Base-by-base conservation (phyloP, 2,888 invertebrate species). In the Aspidiotus destructor region DNA sequence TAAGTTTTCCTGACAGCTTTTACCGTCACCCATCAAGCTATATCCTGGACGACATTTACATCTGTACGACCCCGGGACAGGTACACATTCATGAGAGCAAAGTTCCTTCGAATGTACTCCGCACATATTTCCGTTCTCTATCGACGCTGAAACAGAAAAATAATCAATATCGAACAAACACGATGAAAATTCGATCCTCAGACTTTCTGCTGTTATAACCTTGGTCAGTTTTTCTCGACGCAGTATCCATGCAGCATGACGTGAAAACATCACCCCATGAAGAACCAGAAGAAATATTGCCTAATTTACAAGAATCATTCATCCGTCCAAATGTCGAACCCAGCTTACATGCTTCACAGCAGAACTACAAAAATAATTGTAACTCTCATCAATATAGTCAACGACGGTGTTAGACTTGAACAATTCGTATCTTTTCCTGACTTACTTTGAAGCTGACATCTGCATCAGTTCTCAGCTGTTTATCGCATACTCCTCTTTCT, bases 21-120 rank as follows among this genome's bases (percentile, higher is more conserved):
- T 83, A 1, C 84, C 83, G 76, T 90, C 90, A 40, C 84, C 78
- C 82, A 84, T 83, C 5, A 89, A 79, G 74, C 80, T 81, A 73
- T 81, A 88, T 0, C 87, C 88, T 69, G 84, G 81, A 63, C 84
- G 82, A 75, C 89, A 89, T 72, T 83, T 82, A 74, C 89, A 89
- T 71, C 78, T 81, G 75, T 84, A 88, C 0, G 89, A 88, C 0
- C 85, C 85, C 0, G 82, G 85, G 0, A 85, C 81, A 2, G 89
- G 86, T 40, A 88, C 82, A 75, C 91, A 92, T 73, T 86, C 84
- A 73, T 91, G 89, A 0, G 87, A 86, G 76, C 91, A 92, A 13
- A 88, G 77, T 74, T 81, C 76, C n/a, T 80, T 80, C 75, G 78
- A 78, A 72, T 83, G 80, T 53, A 79, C 72, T 53, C 81, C 81